These are phyloP conservation scores for Lasiurus borealis DNA, from an alignment of 2,113 vertebrate species.

Conservation along the genomic window DNA sequence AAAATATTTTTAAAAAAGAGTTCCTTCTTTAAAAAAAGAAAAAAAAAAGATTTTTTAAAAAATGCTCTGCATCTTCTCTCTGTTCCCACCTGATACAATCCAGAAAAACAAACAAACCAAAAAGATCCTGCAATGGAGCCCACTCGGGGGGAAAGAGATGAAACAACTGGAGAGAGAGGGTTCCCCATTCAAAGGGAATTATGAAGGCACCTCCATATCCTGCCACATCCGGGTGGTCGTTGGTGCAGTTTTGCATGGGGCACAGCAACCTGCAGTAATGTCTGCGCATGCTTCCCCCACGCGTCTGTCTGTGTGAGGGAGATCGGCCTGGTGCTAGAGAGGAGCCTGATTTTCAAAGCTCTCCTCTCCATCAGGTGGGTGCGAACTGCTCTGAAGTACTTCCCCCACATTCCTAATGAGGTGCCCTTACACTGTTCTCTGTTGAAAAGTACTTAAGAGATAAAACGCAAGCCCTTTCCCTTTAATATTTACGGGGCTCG, in stretches of 20 bases:
- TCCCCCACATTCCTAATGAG: background rate
- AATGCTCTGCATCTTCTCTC: background rate
- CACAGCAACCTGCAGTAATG: background rate
- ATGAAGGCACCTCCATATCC: background rate
- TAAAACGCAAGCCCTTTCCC: background rate
- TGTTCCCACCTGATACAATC: background rate
- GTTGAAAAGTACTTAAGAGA: slow-evolving; percentile 1
- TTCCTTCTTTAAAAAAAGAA: no score
- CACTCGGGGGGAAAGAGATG: background rate
- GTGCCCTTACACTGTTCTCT: background rate
- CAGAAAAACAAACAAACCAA: background rate
- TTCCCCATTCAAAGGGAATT: slow-evolving; percentile 51
- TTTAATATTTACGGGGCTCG: background rate
- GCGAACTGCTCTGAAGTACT: background rate
- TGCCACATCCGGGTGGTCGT: background rate
- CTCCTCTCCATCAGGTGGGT: slow-evolving; percentile 34
- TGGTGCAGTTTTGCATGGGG: background rate
- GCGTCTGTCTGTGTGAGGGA: background rate
- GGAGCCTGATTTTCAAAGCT: slow-evolving; percentile 46
- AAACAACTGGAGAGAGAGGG: background rate
- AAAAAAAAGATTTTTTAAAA: no score
- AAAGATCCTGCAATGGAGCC: background rate
- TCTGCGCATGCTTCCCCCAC: no score
- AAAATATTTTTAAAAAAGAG: no score
- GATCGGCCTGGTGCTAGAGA: background rate